These are phyloP conservation scores for Ellobius talpinus DNA, from an alignment of 2,113 vertebrate species.

Conservation along the genomic window DNA sequence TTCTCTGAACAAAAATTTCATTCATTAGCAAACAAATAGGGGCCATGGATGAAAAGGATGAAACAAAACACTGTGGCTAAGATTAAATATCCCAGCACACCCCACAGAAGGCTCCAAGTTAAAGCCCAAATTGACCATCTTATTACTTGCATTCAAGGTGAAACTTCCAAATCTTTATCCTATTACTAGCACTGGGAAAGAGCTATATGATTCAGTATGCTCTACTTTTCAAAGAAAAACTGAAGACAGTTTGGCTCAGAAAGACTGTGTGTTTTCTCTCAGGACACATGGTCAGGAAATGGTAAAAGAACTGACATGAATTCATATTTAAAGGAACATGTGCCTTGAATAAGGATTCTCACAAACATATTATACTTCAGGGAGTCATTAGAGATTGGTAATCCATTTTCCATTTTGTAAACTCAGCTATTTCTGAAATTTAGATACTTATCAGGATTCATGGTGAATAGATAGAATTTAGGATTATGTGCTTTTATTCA, in stretches of 20 bases:
- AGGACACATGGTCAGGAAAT: not conserved
- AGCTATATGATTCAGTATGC: not conserved
- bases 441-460: not conserved
- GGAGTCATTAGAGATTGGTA: not conserved
- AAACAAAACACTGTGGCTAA: not conserved
- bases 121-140: not conserved
- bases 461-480: not conserved
- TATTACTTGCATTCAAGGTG: not conserved
- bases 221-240: conserved; percentile 18
- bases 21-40: not conserved
- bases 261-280: not conserved
- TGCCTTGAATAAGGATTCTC: not conserved
- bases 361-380: not conserved
- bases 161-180: not conserved
- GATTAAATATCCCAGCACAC: not conserved
- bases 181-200: not conserved
- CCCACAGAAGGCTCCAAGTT: not conserved
- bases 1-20: not conserved
- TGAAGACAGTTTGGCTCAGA: conserved; percentile 37
- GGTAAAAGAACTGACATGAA: not conserved
- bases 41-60: not conserved
- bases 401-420: not conserved
- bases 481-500: conserved; percentile 18
- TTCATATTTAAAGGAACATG: conserved; percentile 3
- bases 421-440: conserved; percentile 44